Conservation (phyloP, 2,113 vertebrate species). For the Eleginops maclovinus region DNA sequence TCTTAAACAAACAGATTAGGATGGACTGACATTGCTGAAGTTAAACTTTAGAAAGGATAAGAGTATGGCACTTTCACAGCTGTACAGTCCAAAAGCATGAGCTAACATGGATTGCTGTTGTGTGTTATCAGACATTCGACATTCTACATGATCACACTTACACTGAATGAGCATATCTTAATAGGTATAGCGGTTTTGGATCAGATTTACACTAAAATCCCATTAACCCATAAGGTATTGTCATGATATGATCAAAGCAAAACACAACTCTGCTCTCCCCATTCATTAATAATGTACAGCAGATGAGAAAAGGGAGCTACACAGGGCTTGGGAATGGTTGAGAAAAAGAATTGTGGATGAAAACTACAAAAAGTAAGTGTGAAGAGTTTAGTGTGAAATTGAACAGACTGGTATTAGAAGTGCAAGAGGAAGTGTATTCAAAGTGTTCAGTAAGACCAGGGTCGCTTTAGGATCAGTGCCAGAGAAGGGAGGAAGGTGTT, state of each 20-base stretch:
- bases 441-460: slow-evolving; percentile 42
- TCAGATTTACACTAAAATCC: slow-evolving; percentile 49
- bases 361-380: neutral
- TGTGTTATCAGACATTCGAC: slow-evolving; percentile 13
- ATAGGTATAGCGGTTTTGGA: neutral
- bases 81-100: slow-evolving; percentile 1
- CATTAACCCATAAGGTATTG: slow-evolving; percentile 41
- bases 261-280: slow-evolving; percentile 44
- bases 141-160: slow-evolving; percentile 32
- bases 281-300: slow-evolving; percentile 67
- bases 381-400: slow-evolving; percentile 1
- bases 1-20: slow-evolving; percentile 16
- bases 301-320: slow-evolving; percentile 27
- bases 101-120: neutral
- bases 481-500: slow-evolving; percentile 75
- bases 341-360: neutral
- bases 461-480: slow-evolving; percentile 50
- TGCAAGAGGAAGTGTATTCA: slow-evolving; percentile 5
- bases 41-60: slow-evolving; percentile 1
- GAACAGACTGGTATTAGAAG: neutral
- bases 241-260: slow-evolving; percentile 15
- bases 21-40: neutral
- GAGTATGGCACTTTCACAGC: neutral
- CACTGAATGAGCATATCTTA: slow-evolving; percentile 3
- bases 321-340: neutral